phyloP scores from a whole-genome alignment of 2,113 vertebrate genomes.

The Donacobius atricapilla region DNA sequence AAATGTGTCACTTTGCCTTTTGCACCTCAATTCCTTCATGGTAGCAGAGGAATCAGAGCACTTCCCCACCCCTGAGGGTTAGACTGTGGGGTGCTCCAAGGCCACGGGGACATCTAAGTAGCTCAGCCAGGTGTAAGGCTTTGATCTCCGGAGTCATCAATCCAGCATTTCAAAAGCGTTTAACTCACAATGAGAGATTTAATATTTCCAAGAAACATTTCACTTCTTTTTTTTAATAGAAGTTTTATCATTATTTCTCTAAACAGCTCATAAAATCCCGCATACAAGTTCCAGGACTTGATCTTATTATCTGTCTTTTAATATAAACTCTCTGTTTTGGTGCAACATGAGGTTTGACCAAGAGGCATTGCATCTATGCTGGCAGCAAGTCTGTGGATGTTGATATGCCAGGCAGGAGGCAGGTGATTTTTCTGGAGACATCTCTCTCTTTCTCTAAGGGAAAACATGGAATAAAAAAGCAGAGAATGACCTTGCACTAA shows the following conservation, averaged over 20 bases:
- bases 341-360: slow-evolving; percentile 30
- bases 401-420: slow-evolving; percentile 60
- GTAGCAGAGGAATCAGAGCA: neutral
- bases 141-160: slow-evolving; percentile 45
- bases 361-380: slow-evolving; percentile 33
- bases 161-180: slow-evolving; percentile 17
- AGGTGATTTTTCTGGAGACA: slow-evolving; percentile 48
- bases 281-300: neutral
- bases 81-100: slow-evolving; percentile 8
- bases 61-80: neutral
- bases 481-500: slow-evolving; percentile 62
- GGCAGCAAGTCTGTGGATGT: slow-evolving; percentile 57
- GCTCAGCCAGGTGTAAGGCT: slow-evolving; percentile 24
- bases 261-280: slow-evolving; percentile 18
- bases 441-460: slow-evolving; percentile 30
- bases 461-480: slow-evolving; percentile 47
- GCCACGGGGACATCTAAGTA: neutral
- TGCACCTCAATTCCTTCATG: neutral
- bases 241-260: slow-evolving; percentile 37
- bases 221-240: neutral
- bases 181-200: neutral
- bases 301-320: slow-evolving; percentile 38
- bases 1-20: slow-evolving; percentile 1
- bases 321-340: slow-evolving; percentile 41
- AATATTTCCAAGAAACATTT: neutral